Percentiles rank a stretch among this genome's conserved stretches.
Evolutionary conservation across 2,113 vertebrate species (phyloP).

Genomic region (Mola mola): DNA sequence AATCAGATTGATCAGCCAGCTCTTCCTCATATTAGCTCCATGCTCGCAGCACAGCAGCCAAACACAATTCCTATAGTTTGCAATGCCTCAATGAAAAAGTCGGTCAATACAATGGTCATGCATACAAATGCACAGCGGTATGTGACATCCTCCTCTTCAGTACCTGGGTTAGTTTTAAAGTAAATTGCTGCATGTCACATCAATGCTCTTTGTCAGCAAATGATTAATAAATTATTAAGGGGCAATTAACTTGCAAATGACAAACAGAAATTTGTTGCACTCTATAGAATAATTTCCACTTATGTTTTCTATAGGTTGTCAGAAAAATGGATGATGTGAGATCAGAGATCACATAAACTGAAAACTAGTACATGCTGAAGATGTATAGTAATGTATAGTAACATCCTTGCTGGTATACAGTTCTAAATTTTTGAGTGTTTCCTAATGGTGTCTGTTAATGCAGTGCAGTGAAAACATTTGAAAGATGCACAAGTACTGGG

Average conservation of each 20-base stretch:
- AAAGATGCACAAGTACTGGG: too few relatives aligned
- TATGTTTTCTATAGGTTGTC: conserved; percentile 2
- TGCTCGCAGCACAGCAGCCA: too few relatives aligned
- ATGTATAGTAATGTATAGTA: too few relatives aligned
- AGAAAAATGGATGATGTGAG: background rate
- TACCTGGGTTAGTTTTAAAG: conserved; percentile 23
- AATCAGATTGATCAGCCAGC: background rate
- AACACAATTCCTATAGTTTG: too few relatives aligned
- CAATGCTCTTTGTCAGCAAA: conserved; percentile 38
- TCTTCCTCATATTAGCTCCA: conserved; percentile 2
- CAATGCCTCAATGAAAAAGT: conserved; percentile 1
- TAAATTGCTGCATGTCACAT: conserved; percentile 38
- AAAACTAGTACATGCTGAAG: too few relatives aligned
- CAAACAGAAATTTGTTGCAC: conserved; percentile 3
- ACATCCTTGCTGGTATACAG: too few relatives aligned
- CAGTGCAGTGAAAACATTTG: too few relatives aligned
- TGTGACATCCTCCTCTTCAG: conserved; percentile 10
- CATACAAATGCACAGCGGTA: conserved; percentile 1
- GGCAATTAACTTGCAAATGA: conserved; percentile 26
- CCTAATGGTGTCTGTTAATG: too few relatives aligned
- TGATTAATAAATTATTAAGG: conserved; percentile 51
- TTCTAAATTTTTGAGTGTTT: too few relatives aligned
- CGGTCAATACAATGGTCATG: conserved; percentile 25
- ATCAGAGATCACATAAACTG: background rate
- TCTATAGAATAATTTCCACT: too few relatives aligned